Percentiles rank a stretch among this genome's conserved stretches.
These are phyloP conservation scores for Rostratula benghalensis DNA, from an alignment of 2,113 vertebrate species.

Conservation along the genomic window DNA sequence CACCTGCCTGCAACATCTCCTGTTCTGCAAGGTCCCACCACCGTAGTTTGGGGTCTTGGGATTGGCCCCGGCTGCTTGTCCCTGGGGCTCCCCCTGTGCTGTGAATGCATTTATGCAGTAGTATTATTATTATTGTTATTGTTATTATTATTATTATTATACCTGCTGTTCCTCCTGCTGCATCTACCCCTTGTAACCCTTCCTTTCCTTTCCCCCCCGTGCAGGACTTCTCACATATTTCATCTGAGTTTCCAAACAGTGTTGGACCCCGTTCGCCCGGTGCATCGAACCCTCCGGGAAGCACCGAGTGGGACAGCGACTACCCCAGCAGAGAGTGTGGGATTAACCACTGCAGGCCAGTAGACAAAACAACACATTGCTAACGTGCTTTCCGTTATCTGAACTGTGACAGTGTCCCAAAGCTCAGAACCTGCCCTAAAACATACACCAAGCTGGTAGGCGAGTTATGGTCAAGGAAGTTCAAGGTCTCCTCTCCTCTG, in stretches of 20 bases:
- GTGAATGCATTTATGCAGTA: no score
- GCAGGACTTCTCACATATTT: slow-evolving; percentile 93
- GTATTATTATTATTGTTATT: no score
- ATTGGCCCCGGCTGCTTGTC: neutral
- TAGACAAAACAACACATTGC: neutral
- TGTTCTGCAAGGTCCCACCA: neutral
- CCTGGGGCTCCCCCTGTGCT: no score
- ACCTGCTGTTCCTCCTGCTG: neutral
- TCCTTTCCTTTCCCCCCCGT: neutral
- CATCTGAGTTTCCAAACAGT: slow-evolving; percentile 91
- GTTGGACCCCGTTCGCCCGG: slow-evolving; percentile 92
- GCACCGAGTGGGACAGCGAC: slow-evolving; percentile 92
- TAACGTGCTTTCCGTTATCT: neutral
- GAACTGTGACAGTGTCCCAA: neutral
- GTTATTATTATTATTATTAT: fast-evolving
- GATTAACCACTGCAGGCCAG: slow-evolving; percentile 95
- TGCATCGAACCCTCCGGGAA: slow-evolving; percentile 82
- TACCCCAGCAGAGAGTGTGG: slow-evolving; percentile 95
- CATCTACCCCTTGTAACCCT: neutral
- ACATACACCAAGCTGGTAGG: neutral
- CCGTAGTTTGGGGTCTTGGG: neutral
- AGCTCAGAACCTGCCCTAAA: neutral
- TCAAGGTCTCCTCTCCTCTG: neutral
- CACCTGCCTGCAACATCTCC: neutral
- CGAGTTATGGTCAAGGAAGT: neutral